Evolutionary conservation across 2,797 vertebrate species (phyloP).

Genomic region (Lates japonicus): DNA sequence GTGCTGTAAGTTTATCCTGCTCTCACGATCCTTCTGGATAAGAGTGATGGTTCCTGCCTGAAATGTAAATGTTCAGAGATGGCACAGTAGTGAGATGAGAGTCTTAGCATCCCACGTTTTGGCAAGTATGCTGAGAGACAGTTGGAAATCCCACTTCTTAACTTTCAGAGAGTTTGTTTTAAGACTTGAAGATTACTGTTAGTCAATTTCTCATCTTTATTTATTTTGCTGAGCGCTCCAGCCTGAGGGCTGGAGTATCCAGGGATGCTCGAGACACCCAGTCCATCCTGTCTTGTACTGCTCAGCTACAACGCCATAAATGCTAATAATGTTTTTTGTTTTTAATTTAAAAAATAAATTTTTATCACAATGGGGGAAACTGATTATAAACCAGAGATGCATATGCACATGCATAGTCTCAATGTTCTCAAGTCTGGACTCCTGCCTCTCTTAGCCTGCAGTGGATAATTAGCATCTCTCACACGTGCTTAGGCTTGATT

Average conservation of each 20-base stretch:
- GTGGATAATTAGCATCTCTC: conserved; percentile 92
- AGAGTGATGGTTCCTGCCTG: background rate
- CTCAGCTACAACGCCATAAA: conserved; percentile 45
- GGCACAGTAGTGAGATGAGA: conserved; percentile 18
- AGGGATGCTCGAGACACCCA: conserved; percentile 39
- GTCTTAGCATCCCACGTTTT: conserved; percentile 33
- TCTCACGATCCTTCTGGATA: conserved; percentile 1
- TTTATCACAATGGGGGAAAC: conserved; percentile 53
- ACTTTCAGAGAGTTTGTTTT: conserved; percentile 57
- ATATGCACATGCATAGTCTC: conserved; percentile 35
- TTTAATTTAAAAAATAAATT: too few species aligned
- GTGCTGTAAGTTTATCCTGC: conserved; percentile 12
- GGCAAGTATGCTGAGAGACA: conserved; percentile 41
- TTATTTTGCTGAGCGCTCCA: conserved; percentile 60
- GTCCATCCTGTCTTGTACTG: conserved; percentile 38
- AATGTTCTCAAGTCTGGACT: conserved; percentile 76
- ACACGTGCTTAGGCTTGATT: conserved; percentile 95
- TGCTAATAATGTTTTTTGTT: conserved; percentile 7
- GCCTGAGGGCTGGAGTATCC: conserved; percentile 41
- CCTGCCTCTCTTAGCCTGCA: conserved; percentile 85
- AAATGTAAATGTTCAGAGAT: conserved; percentile 39
- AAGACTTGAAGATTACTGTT: conserved; percentile 57
- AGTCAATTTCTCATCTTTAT: conserved; percentile 63
- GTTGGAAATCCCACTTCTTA: conserved; percentile 54
- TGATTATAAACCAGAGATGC: conserved; percentile 51